Evolutionary conservation across 2,113 vertebrate species (phyloP), one percentile per base, ranked within the genome.

Genomic region (Lathamus discolor): DNA sequence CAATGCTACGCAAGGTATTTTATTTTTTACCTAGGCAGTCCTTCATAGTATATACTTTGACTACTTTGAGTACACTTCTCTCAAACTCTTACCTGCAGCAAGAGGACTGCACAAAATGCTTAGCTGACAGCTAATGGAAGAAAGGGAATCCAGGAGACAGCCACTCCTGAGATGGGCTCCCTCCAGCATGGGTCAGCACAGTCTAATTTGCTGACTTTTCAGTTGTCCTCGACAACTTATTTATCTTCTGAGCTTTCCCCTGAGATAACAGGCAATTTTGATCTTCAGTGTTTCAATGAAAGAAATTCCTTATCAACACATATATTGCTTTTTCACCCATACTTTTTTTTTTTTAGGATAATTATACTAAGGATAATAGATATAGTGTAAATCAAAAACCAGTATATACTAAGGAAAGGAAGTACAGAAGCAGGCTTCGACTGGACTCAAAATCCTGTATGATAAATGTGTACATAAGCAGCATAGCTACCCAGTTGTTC

Each of bases 291-390:
- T 59, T 89, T 72, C 70, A 49, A 55, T 79, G 67, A 87, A 92
- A 84, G 66, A 82, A 86, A 86, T 81, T 95, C 77, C 64, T 89
- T 51, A 81, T 89, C 68, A 87, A 92, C 31, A 79, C 31, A 84
- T 48, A 83, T 44, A 91, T 57, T 84, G 73, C 28, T 82, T 81
- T 95, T 92, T 67, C 61, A 67, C 51, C 11, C 44, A 54, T 51
- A 13, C 8, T 33, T 43, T 17, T 86, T 88, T 88, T 80, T 78
- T 80, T 52, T 91, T 55, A 64, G 44, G 54, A 64, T 43, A 90
- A 91, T 93, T 87, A 87, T 76, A 41, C 33, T 57, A 79, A 48
- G 49, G 35, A 79, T 61, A 92, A 78, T 10, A 85, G 52, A 41
- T 76, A 84, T 20, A 88, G 52, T 57, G 83, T 51, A 90, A 85